Base-by-base conservation (phyloP, 1,140 invertebrate genomes). In the Subanguina moxae region DNA sequence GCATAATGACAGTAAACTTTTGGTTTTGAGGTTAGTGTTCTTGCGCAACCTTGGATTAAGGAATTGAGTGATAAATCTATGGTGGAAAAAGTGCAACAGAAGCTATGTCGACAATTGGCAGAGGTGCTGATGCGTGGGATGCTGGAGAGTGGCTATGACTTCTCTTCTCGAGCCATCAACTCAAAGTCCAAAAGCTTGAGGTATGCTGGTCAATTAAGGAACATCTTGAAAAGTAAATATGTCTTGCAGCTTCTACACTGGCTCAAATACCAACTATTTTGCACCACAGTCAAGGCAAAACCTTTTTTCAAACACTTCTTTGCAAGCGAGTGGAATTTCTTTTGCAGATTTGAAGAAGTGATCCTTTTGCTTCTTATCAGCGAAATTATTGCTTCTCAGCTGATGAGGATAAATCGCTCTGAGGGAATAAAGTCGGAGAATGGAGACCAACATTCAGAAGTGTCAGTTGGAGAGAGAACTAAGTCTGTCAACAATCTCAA, bases 191-290 rank as follows among this genome's bases (percentile, higher is more conserved):
- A 62, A 15, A 75, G 57, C 25, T 57, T 72, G 32, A 71, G 48
- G 71, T 71, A 30, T 11, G 13, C 30, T 28, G 21, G 19, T 61
- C 5, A 32, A 21, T 43, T 30, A 61, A 8, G 27, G 27, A 30
- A 61, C 3, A 21, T 61, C 23, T 30, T 58, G 21, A 32, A n/a
- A 21, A 21, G 27, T 61, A 25, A 61, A 21, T 61, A 32, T 8
- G 19, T 61, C 46, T 74, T 73, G 3, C 42, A 71, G 73, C 25
- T 73, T 73, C 45, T 73, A 73, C 30, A 76, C 71, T 19, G 71
- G 71, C 38, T 76, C 71, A 8, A 70, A 76, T 42, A 67, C 48
- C 28, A 76, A 76, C 56, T 76, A 72, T 32, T 73, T 70, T 43
- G 52, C 73, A 19, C 71, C 71, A 11, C 21, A 23, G 15, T 70